Base-by-base conservation (phyloP, 2,888 invertebrate genomes). In the Cybosia mesomella region DNA sequence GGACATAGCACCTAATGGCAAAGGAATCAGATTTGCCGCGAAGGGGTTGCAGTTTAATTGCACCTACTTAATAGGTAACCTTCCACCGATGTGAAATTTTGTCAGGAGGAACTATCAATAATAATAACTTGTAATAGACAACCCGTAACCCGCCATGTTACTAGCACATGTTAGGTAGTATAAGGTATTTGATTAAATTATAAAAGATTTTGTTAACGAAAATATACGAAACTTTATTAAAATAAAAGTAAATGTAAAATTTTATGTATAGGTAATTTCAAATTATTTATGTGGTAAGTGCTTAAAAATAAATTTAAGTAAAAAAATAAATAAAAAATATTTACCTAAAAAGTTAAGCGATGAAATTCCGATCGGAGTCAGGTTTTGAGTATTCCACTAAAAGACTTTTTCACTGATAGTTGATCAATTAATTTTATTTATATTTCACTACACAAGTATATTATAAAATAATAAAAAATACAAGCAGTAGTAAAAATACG, bases 361-460 rank as follows among this genome's bases (percentile, higher is more conserved):
- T 62, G 59, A 43, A 67, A 73, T 80, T 75, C 77, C 77, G 73
- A 79, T 64, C 39, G 39, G n/a, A 67, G 21, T 61, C 58, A 64
- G 64, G 13, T 15, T 54, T 63, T 64, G 62, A 36, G 49, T 74
- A 61, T 73, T 55, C 67, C 74, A 76, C 65, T 58, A 53, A 59
- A 55, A 28, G 32, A 59, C 10, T 39, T 39, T 68, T 64, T 75
- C 80, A 80, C 80, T 70, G 55, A 62, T 68, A 22, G 39, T 59
- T 32, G 54, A 63, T 68, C 22, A 39, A 49, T n/a, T 49, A 24
- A 61, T n/a, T 70, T 39, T n/a, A 66, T 67, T 43, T 67, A 70
- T 59, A 18, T 59, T 72, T 71, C 81, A 81, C 80, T 70, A 61
- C 81, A 81, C 78, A 63, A 66, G 70, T 63, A 58, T 64, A 63